phyloP scores from a whole-genome alignment of 2,797 vertebrate genomes.

The Helicolenus hilgendorfi region DNA sequence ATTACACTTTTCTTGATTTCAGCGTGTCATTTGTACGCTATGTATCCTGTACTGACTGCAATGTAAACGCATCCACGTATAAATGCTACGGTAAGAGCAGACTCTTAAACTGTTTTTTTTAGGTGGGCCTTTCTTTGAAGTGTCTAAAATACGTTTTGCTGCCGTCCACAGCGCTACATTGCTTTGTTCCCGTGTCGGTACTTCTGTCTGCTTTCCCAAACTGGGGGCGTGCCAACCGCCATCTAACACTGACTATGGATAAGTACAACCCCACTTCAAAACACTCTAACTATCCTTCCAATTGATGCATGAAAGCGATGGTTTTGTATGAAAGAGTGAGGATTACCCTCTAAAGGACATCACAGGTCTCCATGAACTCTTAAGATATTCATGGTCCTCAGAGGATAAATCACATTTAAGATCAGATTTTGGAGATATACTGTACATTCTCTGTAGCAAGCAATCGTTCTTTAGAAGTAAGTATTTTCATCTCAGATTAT shows the following conservation, averaged over 20 bases:
- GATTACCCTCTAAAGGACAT: background rate
- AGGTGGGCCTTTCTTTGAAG: background rate
- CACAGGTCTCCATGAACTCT: background rate
- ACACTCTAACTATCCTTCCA: background rate
- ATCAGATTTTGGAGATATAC: background rate
- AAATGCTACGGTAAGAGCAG: too few relatives aligned
- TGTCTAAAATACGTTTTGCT: background rate
- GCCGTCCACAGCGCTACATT: background rate
- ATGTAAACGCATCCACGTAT: too few relatives aligned
- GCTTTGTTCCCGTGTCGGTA: too few relatives aligned
- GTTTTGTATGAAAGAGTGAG: background rate
- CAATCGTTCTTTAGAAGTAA: background rate
- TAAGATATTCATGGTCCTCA: background rate
- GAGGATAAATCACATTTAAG: background rate
- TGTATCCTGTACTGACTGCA: too few relatives aligned
- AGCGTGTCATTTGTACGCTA: too few relatives aligned
- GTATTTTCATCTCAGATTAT: background rate
- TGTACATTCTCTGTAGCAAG: background rate
- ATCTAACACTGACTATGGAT: too few relatives aligned
- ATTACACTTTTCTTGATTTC: too few relatives aligned
- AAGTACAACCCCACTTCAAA: background rate
- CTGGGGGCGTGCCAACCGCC: too few relatives aligned
- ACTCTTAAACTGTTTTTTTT: background rate
- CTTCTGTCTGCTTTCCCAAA: too few relatives aligned
- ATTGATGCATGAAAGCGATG: background rate